Evolutionary conservation across 1,140 invertebrate genomes (phyloP), one percentile per base, ranked within the genome.

Genomic region (Drosophila fuyamai): DNA sequence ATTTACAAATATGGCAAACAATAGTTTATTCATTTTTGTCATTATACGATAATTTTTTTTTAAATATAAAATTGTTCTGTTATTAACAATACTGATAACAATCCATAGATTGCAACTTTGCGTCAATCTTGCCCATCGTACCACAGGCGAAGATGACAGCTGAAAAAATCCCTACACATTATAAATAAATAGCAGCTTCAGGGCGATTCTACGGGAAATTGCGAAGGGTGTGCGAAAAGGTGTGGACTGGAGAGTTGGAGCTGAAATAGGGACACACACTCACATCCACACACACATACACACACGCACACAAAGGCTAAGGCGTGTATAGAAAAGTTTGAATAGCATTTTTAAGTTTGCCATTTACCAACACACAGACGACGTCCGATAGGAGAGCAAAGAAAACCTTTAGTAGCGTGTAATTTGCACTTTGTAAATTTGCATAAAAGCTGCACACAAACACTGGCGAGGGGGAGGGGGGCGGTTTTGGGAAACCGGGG

Each of bases 361-460:
- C 83, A 88, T 88, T 88, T 89, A 88, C 83, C 73, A 78, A 80
- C 57, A 71, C 48, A 71, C 38, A 58, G 35, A 51, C 36, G 63
- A 23, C 44, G 77, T 81, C 78, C 82, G 82, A 81, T 76, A 76
- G 68, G 58, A 62, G 67, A 66, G 70, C 53, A 65, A 83, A 72
- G 71, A 89, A 89, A 88, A 77, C 67, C 84, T 82, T 90, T 90
- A 91, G 88, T 90, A 88, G 79, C 83, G 88, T 90, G 83, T 90
- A 90, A 90, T 90, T 90, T 90, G 86, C 88, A 90, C 88, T 90
- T 90, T 90, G 86, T 90, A 90, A 90, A 90, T 90, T 90, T 90
- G 83, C 88, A 88, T 91, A 90, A 90, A 85, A 90, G 86, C 78
- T 86, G 76, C 82, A 85, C 50, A 67, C 46, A 74, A 71, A 73